Percentiles rank a stretch among this genome's conserved stretches.
phyloP scores from a whole-genome alignment of 2,797 vertebrate genomes.

The Mormyrus proboscirostris region DNA sequence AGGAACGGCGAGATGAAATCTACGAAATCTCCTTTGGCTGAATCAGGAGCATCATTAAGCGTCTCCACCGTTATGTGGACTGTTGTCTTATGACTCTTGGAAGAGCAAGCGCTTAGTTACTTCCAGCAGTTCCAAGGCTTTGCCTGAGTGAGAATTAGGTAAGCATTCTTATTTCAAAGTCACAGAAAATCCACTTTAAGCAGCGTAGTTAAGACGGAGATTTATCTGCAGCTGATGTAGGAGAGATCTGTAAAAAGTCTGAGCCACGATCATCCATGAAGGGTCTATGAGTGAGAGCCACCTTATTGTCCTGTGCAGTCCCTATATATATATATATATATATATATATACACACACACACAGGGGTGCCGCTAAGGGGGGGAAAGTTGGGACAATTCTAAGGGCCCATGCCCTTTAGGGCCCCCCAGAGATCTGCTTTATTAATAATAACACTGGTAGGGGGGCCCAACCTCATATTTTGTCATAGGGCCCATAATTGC shows the following conservation, averaged over 20 bases:
- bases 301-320: not conserved
- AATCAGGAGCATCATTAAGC: not conserved
- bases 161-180: not conserved
- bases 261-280: not conserved
- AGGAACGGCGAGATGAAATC: not conserved
- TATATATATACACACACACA: not conserved
- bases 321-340: not conserved
- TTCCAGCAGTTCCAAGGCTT: not conserved
- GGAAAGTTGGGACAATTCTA: too few relatives aligned
- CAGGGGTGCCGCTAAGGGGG: too few relatives aligned
- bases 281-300: not conserved
- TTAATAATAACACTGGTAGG: too few relatives aligned
- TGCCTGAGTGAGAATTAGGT: not conserved
- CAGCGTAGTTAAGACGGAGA: not conserved
- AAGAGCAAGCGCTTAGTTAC: not conserved
- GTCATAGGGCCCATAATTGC: too few relatives aligned
- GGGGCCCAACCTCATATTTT: too few relatives aligned
- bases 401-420: too few relatives aligned
- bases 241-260: not conserved
- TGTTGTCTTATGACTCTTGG: not conserved
- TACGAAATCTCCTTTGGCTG: not conserved
- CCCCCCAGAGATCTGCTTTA: too few relatives aligned
- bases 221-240: constrained; percentile 2
- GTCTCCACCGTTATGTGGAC: not conserved
- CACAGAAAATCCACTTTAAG: constrained; percentile 8